phyloP scores from a whole-genome alignment of 2,113 vertebrate genomes.

The Pseudorectes ferrugineus region DNA sequence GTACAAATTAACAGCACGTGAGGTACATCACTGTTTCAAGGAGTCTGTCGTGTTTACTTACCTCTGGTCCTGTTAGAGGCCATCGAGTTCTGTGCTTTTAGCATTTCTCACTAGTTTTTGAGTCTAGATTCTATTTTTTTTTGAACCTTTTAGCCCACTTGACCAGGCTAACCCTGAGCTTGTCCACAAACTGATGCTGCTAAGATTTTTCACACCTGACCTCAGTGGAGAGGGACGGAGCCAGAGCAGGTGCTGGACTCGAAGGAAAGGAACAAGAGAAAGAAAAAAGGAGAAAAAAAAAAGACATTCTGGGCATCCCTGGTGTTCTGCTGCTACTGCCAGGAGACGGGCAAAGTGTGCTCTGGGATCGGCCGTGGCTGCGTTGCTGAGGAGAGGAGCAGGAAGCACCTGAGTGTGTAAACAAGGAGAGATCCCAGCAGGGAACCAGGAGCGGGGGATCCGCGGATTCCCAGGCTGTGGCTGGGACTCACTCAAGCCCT shows the following conservation, averaged over 20 bases:
- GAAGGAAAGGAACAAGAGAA: neutral
- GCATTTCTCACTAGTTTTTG: conserved; percentile 41
- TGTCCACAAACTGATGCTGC: conserved; percentile 73
- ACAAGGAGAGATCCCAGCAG: neutral
- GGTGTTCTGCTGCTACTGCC: neutral
- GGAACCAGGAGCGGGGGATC: neutral
- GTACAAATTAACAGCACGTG: conserved; percentile 56
- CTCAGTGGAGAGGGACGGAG: conserved; percentile 53
- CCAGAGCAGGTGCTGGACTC: conserved; percentile 14
- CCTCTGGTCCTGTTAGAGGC: conserved; percentile 63
- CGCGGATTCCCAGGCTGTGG: neutral
- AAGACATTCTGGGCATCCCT: conserved; percentile 1
- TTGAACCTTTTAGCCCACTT: neutral
- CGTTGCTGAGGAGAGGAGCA: neutral
- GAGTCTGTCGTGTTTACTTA: conserved; percentile 67
- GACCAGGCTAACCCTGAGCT: conserved; percentile 50
- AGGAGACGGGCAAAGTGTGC: neutral
- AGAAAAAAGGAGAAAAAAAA: neutral
- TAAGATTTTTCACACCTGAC: conserved; percentile 69
- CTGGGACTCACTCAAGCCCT: fast-evolving
- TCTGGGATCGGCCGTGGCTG: neutral
- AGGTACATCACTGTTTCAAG: conserved; percentile 46
- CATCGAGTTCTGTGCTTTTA: conserved; percentile 38
- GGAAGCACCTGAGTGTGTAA: neutral
- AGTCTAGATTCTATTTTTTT: conserved; percentile 25